These are phyloP conservation scores for Piscicola geometra DNA, from an alignment of 2,888 invertebrate genomes.

Conservation along the genomic window DNA sequence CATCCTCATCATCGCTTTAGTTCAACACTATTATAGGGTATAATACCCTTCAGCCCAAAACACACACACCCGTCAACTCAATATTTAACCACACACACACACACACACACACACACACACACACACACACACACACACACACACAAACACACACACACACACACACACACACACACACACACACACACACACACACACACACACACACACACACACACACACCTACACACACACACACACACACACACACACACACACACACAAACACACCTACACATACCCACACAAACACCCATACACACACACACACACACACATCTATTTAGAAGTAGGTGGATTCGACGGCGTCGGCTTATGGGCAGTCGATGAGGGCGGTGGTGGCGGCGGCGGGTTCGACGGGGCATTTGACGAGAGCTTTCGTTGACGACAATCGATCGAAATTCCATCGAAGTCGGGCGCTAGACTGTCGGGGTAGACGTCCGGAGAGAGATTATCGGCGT, in stretches of 20 bases:
- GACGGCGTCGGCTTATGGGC: too few relatives aligned
- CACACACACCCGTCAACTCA: too few relatives aligned
- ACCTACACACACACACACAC: neutral
- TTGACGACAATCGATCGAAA: too few relatives aligned
- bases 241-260: neutral
- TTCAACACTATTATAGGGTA: too few relatives aligned
- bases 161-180: slow-evolving; percentile 8
- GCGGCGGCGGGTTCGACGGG: slow-evolving; percentile 5
- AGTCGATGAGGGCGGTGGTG: neutral
- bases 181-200: slow-evolving; percentile 12
- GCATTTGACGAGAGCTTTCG: neutral
- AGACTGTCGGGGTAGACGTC: neutral
- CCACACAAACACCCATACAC: slow-evolving; percentile 9
- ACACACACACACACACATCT: slow-evolving; percentile 13
- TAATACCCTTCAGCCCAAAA: too few relatives aligned
- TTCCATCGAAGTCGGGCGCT: too few relatives aligned
- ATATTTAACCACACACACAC: too few relatives aligned
- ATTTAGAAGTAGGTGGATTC: neutral
- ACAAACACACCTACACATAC: neutral
- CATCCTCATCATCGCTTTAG: too few relatives aligned
- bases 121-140: too few relatives aligned
- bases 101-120: too few relatives aligned
- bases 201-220: neutral
- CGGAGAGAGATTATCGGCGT: neutral
- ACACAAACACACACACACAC: too few relatives aligned